Evolutionary conservation across 2,113 vertebrate species (phyloP).

Genomic region (Sus scrofa): DNA sequence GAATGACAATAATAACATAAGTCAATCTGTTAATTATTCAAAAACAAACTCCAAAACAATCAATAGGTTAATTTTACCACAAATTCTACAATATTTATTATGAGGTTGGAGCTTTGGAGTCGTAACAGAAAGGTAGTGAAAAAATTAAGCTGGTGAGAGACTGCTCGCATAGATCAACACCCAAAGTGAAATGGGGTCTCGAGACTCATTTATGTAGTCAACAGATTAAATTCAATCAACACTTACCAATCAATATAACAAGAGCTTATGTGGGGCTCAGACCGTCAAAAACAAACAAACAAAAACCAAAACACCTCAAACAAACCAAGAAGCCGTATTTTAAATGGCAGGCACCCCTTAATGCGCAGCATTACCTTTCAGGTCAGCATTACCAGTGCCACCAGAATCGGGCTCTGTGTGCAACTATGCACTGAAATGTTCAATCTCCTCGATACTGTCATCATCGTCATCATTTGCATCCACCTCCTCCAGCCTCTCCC

Average conservation of each 20-base stretch:
- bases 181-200: background rate
- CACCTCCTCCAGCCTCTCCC: background rate
- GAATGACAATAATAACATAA: background rate
- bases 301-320: background rate
- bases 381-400: background rate
- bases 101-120: background rate
- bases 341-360: background rate
- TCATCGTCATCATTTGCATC: background rate
- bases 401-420: background rate
- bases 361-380: background rate
- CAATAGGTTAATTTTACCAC: slow-evolving; percentile 23
- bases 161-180: background rate
- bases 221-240: background rate
- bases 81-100: slow-evolving; percentile 29
- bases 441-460: background rate
- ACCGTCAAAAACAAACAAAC: background rate
- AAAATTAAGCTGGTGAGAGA: background rate
- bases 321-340: background rate
- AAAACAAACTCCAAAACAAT: background rate
- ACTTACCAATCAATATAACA: background rate
- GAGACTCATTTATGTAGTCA: background rate
- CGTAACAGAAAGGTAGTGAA: background rate
- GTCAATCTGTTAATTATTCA: background rate
- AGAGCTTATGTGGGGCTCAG: background rate
- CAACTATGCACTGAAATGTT: background rate